Evolutionary conservation across 2,113 vertebrate genomes (phyloP).

Genomic region (Suncus etruscus): DNA sequence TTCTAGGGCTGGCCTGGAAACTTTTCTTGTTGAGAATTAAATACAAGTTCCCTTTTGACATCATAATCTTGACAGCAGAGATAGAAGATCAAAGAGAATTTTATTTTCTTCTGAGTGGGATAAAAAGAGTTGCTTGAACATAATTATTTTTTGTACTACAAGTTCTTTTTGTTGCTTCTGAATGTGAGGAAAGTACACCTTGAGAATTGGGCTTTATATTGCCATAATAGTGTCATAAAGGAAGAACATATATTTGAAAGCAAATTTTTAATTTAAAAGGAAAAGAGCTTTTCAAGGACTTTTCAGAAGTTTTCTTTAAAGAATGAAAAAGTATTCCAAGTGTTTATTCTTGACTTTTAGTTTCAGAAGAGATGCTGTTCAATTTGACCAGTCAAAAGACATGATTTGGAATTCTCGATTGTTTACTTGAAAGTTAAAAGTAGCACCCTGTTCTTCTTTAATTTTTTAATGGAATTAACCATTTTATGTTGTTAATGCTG

Average conservation of each 20-base stretch:
- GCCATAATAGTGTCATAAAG: background rate
- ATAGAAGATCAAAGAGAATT: constrained; percentile 6
- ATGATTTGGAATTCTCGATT: constrained; percentile 27
- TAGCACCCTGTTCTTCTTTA: background rate
- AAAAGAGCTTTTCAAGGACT: constrained; percentile 41
- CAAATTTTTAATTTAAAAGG: constrained; percentile 43
- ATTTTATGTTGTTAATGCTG: constrained; percentile 53
- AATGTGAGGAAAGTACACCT: constrained; percentile 39
- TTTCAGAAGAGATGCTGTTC: constrained; percentile 35
- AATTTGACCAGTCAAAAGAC: background rate
- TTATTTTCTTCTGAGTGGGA: constrained; percentile 8
- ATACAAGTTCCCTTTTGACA: background rate
- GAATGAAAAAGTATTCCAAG: constrained; percentile 29
- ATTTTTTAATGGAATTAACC: constrained; percentile 7
- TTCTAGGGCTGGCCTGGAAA: constrained; percentile 2
- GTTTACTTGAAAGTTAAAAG: constrained; percentile 51
- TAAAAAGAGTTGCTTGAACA: background rate
- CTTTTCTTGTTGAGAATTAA: background rate
- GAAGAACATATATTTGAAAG: constrained; percentile 25
- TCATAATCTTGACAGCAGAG: constrained; percentile 20
- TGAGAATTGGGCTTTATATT: constrained; percentile 24
- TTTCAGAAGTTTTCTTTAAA: background rate
- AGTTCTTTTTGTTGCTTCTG: constrained; percentile 28
- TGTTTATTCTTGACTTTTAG: constrained; percentile 16
- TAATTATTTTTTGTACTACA: background rate